Percentiles rank a stretch among this genome's conserved stretches.
Conservation (phyloP, 2,888 invertebrate species). For the Formica aserva region DNA sequence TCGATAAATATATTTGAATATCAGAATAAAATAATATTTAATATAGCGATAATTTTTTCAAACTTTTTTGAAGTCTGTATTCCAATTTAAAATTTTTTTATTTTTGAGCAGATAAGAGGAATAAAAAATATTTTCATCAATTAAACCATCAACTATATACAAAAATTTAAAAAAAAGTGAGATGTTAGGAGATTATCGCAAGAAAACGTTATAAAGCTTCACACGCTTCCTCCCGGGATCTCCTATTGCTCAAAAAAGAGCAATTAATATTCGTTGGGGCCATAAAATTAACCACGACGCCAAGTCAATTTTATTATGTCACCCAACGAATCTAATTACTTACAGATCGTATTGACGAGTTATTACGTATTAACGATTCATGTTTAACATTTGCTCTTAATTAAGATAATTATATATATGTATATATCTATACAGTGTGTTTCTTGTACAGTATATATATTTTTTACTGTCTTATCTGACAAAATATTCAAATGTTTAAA, state of each 20-base stretch:
- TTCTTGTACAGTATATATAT: background rate
- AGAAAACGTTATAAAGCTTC: conserved; percentile 79
- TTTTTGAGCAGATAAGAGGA: background rate
- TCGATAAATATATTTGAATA: background rate
- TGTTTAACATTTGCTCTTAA: background rate
- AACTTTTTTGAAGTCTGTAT: background rate
- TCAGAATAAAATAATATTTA: background rate
- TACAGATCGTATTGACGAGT: background rate
- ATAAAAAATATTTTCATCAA: background rate
- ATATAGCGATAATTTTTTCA: background rate
- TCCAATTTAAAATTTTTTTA: background rate
- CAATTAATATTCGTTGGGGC: conserved; percentile 74
- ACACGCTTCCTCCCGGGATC: conserved; percentile 81
- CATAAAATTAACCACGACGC: conserved; percentile 72
- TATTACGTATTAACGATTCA: background rate
- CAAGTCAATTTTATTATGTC: conserved; percentile 72
- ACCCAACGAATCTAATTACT: conserved; percentile 60
- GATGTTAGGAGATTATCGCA: conserved; percentile 83
- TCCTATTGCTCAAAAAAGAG: conserved; percentile 64
- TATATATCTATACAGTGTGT: background rate
- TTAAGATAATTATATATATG: background rate
- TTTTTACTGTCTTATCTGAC: background rate
- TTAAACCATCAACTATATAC: background rate
- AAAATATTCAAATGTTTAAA: background rate
- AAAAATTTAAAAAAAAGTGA: conserved; percentile 15